Evolutionary conservation across 2,113 vertebrate species (phyloP), one percentile per base, ranked within the genome.

Genomic region (Psilopogon haemacephalus): DNA sequence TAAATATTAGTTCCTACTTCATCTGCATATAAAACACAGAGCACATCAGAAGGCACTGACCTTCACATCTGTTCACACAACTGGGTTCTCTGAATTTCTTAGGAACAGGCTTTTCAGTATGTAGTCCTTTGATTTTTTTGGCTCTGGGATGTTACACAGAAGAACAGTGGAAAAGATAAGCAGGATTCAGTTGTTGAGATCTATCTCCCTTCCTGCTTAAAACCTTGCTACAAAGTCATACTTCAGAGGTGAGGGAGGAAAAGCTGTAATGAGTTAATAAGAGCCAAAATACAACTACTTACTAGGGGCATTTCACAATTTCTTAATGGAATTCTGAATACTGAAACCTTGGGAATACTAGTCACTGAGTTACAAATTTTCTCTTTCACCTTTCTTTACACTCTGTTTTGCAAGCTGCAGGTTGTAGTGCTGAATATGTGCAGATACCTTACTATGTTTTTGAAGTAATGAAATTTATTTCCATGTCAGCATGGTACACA

Each of bases 41-140:
- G 9, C 21, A 67, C 0, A 0, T 33, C 32, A 68, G 54, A 68
- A 86, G 32, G 2, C 46, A 52, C 14, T 50, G 40, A 67, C 42
- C 8, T 88, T 80, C 69, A 71, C 26, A 52, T 81, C 28, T 74
- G 37, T 73, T 81, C 91, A 68, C n/a, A 42, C 6, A 68, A 56
- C 18, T 74, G 30, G 38, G 10, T 78, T 33, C 8, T 52, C 52
- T 64, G 58, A 74, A 74, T 81, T 74, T 69, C 52, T 42, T n/a
- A 52, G 33, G 33, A 62, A 42, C 8, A 46, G 15, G 15, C 0
- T 27, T 77, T 83, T 77, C 69, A 28, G 7, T 44, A 9, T 50
- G 21, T 68, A 32, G 7, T 58, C 12, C 4, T 69, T 32, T n/a
- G 3, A 44, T 58, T 67, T 52, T 67, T 86, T 81, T 37, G 15